Evolutionary conservation across 2,113 vertebrate genomes (phyloP), one percentile per base, ranked within the genome.

Genomic region (Corythornis cristatus): DNA sequence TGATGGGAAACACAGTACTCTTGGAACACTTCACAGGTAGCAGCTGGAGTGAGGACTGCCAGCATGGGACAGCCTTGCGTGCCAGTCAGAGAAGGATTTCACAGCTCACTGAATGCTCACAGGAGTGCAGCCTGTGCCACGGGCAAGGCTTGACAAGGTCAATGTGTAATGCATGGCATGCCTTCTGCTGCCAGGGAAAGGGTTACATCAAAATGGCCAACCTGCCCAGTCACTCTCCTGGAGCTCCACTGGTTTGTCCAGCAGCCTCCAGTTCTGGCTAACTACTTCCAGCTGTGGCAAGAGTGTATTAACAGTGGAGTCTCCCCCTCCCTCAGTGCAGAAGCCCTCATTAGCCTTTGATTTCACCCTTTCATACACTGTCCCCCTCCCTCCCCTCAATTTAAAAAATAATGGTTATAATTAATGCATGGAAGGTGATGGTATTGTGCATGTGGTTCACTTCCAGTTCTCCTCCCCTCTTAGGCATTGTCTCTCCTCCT

Each of bases 341-440:
- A 91, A 91, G 7, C 31, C 51, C 76, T 45, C 3, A 1, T 56
- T 64, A 83, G 62, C 60, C 54, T 88, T 86, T 51, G 71, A 53
- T 71, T 65, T 88, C 74, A 76, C 87, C 91, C 86, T 58, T 88
- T 92, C 83, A 86, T 48, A 89, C 72, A 46, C 29, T 21, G 43
- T 65, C 53, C 80, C 93, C 93, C 70, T 56, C 82, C 86, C 84
- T 76, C 84, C 93, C 93, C 93, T 90, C 82, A 81, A 58, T 83
- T 23, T 61, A 95, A 95, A 95, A 96, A 97, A 93, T 56, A 97
- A 97, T 78, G 86, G 87, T 81, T 83, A 93, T 76, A 95, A 96
- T 95, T 94, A 96, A 76, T 93, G 93, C 83, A 88, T 97, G 97
- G 95, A 96, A 94, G 92, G 93, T 92, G 96, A 95, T 83, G 95